Evolutionary conservation across 2,113 vertebrate species (phyloP).

Genomic region (Sminthopsis crassicaudata): DNA sequence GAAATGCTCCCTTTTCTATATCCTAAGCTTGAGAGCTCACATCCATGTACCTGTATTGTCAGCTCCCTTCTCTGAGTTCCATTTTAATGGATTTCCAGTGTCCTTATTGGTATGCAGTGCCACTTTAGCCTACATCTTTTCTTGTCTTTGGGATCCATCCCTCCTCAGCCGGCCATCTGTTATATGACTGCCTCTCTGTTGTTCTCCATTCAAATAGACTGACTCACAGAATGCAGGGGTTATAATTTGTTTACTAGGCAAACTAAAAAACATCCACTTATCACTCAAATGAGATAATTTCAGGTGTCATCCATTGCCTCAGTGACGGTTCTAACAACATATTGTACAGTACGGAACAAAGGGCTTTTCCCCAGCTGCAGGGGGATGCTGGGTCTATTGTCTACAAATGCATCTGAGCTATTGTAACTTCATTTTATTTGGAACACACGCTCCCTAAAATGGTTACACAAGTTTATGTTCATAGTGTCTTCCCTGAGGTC

Average conservation of each 20-base stretch:
- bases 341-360: background rate
- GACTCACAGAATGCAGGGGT: background rate
- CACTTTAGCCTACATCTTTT: constrained; percentile 14
- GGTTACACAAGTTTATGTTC: constrained; percentile 12
- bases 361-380: background rate
- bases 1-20: background rate
- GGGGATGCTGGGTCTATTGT: background rate
- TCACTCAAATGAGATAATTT: background rate
- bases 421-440: constrained; percentile 24
- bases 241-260: background rate
- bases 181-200: background rate
- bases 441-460: constrained; percentile 35
- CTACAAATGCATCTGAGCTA: background rate
- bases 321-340: background rate
- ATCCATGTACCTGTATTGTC: background rate
- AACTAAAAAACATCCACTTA: background rate
- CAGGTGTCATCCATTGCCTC: background rate
- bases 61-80: background rate
- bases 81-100: constrained; percentile 15
- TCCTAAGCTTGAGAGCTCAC: constrained; percentile 6
- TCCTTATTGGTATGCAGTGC: background rate
- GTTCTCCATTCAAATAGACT: constrained; percentile 13
- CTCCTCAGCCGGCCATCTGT: background rate
- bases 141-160: constrained; percentile 26
- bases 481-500: background rate